Percentiles rank a stretch among this genome's conserved stretches.
Evolutionary conservation across 2,888 invertebrate genomes (phyloP).

Genomic region (Watsonalla cultraria): DNA sequence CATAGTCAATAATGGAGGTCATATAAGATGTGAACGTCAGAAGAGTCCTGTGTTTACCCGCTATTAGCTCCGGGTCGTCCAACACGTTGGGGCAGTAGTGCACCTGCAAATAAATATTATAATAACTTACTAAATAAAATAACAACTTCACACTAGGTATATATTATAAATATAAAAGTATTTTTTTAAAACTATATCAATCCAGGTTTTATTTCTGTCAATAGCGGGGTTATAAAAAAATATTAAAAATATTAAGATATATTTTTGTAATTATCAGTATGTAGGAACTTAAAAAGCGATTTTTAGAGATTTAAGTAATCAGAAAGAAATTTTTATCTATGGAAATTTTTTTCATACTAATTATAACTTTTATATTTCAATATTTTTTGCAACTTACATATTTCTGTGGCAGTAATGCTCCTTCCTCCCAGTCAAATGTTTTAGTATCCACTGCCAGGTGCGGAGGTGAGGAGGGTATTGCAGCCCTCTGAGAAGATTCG

Average conservation of each 20-base stretch:
- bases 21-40: constrained; percentile 93
- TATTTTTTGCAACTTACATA: constrained; percentile 45
- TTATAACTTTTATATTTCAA: background rate
- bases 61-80: constrained; percentile 95
- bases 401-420: constrained; percentile 57
- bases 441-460: constrained; percentile 64
- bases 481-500: constrained; percentile 81
- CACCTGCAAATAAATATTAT: constrained; percentile 37
- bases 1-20: constrained; percentile 98
- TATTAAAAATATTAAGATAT: too few species aligned
- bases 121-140: too few species aligned
- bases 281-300: too few species aligned
- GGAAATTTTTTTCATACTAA: background rate
- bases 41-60: constrained; percentile 92
- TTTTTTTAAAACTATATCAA: too few species aligned
- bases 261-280: background rate
- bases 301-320: too few species aligned
- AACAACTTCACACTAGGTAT: too few species aligned
- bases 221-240: too few species aligned
- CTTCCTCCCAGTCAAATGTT: constrained; percentile 75
- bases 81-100: constrained; percentile 92
- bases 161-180: too few species aligned
- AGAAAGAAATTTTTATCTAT: too few species aligned
- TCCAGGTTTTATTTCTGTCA: too few species aligned
- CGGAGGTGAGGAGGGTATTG: constrained; percentile 70